Base-by-base conservation (phyloP, 2,888 invertebrate species). In the Brenthis daphne region DNA sequence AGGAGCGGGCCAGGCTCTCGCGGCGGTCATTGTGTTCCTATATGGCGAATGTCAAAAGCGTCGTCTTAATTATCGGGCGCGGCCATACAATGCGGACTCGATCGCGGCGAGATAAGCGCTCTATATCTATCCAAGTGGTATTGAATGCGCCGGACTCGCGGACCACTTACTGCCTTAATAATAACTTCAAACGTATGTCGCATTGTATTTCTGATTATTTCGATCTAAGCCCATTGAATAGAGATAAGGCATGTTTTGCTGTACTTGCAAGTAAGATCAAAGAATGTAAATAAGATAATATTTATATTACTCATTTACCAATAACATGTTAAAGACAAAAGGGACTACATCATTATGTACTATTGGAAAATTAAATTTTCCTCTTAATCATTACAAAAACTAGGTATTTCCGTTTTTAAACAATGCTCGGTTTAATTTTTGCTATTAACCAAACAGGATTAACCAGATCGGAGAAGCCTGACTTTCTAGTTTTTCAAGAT, bases 1-100 rank as follows among this genome's bases (percentile, higher is more conserved):
- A 85, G 80, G 83, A 82, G 80, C 79, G 74, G 79, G 80, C 69
- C 79, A 79, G 83, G 81, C 87, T 90, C 90, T 90, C 86, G 90
- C 86, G 88, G 91, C 91, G 89, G 85, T 91, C 90, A 92, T 92
- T 92, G 92, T 92, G 87, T 90, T 91, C 92, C 88, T 92, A 91
- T 92, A 92, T 89, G 92, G 92, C 86, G 90, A 92, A 90, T 91
- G 92, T 92, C 92, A 92, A 92, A 92, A 92, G 85, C 90, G 89
- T 92, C 90, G 92, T 92, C 92, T 92, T 92, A 92, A 92, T 92
- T 92, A 92, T 92, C 92, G 86, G 89, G 88, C 85, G 88, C 88
- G 86, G 88, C 87, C 79, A 87, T 85, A 92, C 92, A 92, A 92
- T 91, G 89, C 90, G 85, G 86, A 86, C 86, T 87, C 89, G 92